Evolutionary conservation across 2,797 vertebrate genomes (phyloP).

Genomic region (Anomalospiza imberbis): DNA sequence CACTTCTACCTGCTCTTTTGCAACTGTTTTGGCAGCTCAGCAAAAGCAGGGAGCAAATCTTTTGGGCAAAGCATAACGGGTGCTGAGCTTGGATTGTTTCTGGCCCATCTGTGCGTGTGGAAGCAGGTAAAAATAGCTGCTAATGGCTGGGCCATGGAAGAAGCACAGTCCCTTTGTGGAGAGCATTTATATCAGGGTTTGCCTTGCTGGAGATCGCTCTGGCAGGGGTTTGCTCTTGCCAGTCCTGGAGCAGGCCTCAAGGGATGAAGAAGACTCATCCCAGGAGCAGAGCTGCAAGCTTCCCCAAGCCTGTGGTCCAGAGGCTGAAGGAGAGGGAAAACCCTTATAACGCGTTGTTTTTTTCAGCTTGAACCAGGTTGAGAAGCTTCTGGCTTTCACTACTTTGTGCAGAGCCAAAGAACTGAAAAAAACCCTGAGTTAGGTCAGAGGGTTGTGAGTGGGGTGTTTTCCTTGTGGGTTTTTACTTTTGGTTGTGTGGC

Average conservation of each 20-base stretch:
- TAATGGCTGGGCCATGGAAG: background rate
- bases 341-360: background rate
- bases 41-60: slow-evolving; percentile 38
- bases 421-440: background rate
- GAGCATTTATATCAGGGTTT: background rate
- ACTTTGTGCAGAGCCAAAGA: background rate
- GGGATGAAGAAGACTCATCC: background rate
- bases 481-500: background rate
- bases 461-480: background rate
- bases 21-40: slow-evolving; percentile 36
- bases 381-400: background rate
- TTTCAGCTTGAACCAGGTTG: background rate
- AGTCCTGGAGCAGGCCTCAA: background rate
- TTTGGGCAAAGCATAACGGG: slow-evolving; percentile 34
- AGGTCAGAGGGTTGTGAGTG: background rate
- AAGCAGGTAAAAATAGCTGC: slow-evolving; percentile 40
- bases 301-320: background rate
- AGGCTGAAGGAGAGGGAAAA: background rate
- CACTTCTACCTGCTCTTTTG: background rate
- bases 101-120: slow-evolving; percentile 23
- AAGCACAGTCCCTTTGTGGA: background rate
- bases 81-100: slow-evolving; percentile 52
- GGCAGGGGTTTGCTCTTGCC: background rate
- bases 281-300: background rate
- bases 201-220: background rate